Base-by-base conservation (phyloP, 2,888 invertebrate species). In the Scelioninae gen. 1 region DNA sequence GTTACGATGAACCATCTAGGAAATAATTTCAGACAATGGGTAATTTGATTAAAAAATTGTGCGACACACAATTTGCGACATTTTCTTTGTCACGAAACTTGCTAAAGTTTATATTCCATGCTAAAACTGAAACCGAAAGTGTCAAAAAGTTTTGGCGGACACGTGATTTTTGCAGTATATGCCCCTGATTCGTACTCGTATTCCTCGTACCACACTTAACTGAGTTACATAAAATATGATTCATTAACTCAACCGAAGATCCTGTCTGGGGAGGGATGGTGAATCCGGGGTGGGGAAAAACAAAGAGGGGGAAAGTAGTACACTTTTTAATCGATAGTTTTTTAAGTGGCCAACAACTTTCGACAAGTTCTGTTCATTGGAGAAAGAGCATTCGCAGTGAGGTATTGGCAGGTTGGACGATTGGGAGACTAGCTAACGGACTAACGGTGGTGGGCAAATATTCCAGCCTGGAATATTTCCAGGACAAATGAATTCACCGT, bases 401-500 rank as follows among this genome's bases (percentile, higher is more conserved):
- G 72, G 80, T 63, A 81, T 74, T 65, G 77, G 80, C 74, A 76
- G 83, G 60, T 69, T 31, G 81, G 69, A 77, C 72, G 80, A 82
- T 78, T 71, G 81, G 80, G 78, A 79, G 80, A 81, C 63, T 75
- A 76, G 82, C 84, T 78, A 76, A 86, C 77, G 65, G 76, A 79
- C 74, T 71, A 79, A 65, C 79, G 87, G 87, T 88, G 87, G 90
- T 88, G 89, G 88, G 86, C 84, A 87, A 87, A 85, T 88, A 88
- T 86, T 88, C 88, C 80, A 74, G 80, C 15, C 80, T 74, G 74
- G 80, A 75, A 80, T 80, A 80, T 55, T 80, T 80, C 80, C 88
- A 87, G 88, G 88, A 88, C 87, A 86, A 88, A 87, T 84, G 88
- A 89, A 88, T 90, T 87, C 88, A 76, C 79, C 83, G 85, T 86